These are phyloP conservation scores for Drosophila biarmipes DNA, from an alignment of 1,140 invertebrate species.

Conservation along the genomic window DNA sequence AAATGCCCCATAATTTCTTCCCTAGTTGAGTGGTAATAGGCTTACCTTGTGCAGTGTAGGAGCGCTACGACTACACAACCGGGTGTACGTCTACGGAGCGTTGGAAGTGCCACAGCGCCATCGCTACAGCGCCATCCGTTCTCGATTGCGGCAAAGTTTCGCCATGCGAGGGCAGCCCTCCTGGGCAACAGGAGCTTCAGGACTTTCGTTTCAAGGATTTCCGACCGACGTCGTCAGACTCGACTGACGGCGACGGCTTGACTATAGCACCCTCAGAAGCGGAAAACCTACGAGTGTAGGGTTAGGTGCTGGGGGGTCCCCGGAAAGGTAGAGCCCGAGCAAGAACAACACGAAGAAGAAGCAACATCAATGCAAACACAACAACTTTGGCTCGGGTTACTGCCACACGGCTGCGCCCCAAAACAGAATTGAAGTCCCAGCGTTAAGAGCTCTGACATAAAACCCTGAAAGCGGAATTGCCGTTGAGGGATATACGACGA, in stretches of 20 bases:
- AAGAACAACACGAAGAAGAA: slow-evolving; percentile 51
- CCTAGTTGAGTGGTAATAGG: slow-evolving; percentile 1
- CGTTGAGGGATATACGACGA: slow-evolving; percentile 46
- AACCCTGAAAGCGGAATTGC: slow-evolving; percentile 59
- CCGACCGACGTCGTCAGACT: slow-evolving; percentile 72
- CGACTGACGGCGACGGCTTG: slow-evolving; percentile 47
- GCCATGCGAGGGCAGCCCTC: slow-evolving; percentile 64
- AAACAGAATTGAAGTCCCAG: slow-evolving; percentile 61
- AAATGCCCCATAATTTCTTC: background rate
- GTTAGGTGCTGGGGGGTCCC: slow-evolving; percentile 40
- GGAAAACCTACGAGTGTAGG: slow-evolving; percentile 75
- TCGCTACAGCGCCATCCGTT: slow-evolving; percentile 36
- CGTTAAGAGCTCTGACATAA: slow-evolving; percentile 61
- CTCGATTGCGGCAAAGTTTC: slow-evolving; percentile 69
- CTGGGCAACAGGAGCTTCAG: slow-evolving; percentile 33
- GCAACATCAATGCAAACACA: slow-evolving; percentile 68
- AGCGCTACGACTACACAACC: slow-evolving; percentile 64
- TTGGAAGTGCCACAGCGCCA: slow-evolving; percentile 56
- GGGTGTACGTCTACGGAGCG: slow-evolving; percentile 58
- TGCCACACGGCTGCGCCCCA: slow-evolving; percentile 61
- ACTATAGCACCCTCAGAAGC: slow-evolving; percentile 49
- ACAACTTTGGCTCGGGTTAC: slow-evolving; percentile 66
- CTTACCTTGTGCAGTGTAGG: slow-evolving; percentile 14
- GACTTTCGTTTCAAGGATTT: slow-evolving; percentile 80
- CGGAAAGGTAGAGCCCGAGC: slow-evolving; percentile 20